phyloP scores from a whole-genome alignment of 2,888 invertebrate genomes.

The Chorisops tibialis region DNA sequence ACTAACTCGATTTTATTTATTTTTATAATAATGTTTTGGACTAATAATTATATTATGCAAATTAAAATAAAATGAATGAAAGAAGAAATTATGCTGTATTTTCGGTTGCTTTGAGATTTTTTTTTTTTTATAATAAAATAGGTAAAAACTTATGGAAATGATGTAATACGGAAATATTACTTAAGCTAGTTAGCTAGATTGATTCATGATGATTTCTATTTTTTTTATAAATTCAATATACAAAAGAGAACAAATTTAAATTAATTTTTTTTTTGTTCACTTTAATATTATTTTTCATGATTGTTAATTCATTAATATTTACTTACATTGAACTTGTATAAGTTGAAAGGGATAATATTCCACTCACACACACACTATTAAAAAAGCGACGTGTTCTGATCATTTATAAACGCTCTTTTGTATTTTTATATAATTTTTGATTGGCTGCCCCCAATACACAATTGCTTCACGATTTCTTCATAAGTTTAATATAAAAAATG shows the following conservation, averaged over 20 bases:
- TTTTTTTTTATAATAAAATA: slow-evolving; percentile 48
- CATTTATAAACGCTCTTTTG: neutral
- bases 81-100: slow-evolving; percentile 52
- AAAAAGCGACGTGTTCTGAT: too few species aligned
- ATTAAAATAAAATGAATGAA: slow-evolving; percentile 41
- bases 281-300: too few species aligned
- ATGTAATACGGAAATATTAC: slow-evolving; percentile 38
- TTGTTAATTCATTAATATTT: neutral
- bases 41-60: too few species aligned
- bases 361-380: too few species aligned
- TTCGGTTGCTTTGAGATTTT: slow-evolving; percentile 57
- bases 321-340: neutral
- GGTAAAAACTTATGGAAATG: slow-evolving; percentile 37
- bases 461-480: slow-evolving; percentile 51
- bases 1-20: too few species aligned
- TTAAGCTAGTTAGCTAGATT: neutral
- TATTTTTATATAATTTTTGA: slow-evolving; percentile 4
- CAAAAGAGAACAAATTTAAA: neutral
- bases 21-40: too few species aligned
- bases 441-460: slow-evolving; percentile 52
- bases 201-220: neutral
- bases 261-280: neutral
- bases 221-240: neutral
- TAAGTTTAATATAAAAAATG: too few species aligned
- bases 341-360: too few species aligned